Percentiles rank a stretch among this genome's conserved stretches.
phyloP scores from a whole-genome alignment of 2,888 invertebrate species.

The Bellardia bayeri region DNA sequence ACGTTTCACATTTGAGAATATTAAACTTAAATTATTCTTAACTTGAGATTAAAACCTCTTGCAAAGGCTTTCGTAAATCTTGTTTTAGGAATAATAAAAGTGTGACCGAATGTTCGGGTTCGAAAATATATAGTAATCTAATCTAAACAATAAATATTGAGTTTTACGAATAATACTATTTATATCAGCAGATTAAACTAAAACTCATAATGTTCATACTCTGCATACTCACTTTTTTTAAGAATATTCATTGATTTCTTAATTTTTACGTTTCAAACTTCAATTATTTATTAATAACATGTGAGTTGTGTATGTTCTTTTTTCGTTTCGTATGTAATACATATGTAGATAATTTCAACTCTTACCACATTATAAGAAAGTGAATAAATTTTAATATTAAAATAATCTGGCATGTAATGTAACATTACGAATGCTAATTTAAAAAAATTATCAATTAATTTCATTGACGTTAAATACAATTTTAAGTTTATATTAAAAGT shows the following conservation, averaged over 20 bases:
- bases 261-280: conserved; percentile 46
- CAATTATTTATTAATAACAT: conserved; percentile 19
- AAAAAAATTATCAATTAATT: not conserved
- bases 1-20: no score
- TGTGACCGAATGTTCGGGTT: no score
- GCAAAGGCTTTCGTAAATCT: no score
- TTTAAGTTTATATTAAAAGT: conserved; percentile 46
- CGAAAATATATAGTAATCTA: no score
- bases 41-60: no score
- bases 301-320: conserved; percentile 4
- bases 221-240: not conserved
- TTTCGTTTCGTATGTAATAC: not conserved
- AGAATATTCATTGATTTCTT: conserved; percentile 40
- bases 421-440: conserved; percentile 19
- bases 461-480: conserved; percentile 29
- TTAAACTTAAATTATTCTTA: no score
- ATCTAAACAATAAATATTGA: no score
- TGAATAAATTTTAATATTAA: conserved; percentile 9
- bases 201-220: no score
- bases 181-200: no score
- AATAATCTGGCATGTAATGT: conserved; percentile 31
- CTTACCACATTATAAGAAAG: conserved; percentile 8
- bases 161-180: no score
- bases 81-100: no score
- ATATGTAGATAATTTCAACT: conserved; percentile 5